Conservation (phyloP, 2,113 vertebrate species). For the Rhinolophus sinicus region DNA sequence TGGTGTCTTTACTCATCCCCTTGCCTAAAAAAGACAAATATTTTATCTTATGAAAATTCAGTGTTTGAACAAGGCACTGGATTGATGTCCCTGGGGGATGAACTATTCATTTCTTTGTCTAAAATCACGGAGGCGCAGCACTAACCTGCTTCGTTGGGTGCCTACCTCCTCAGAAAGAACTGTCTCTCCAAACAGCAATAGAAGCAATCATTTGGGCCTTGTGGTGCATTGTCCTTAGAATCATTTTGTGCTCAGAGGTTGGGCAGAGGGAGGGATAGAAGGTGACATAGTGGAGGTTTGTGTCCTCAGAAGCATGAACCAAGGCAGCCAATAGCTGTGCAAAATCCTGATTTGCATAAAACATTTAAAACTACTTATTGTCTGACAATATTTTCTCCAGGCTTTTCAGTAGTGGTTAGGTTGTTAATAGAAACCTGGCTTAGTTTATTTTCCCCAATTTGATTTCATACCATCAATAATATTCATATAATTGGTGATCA, state of each 20-base stretch:
- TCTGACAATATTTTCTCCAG: neutral
- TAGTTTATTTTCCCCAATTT: slow-evolving; percentile 39
- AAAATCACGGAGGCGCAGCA: neutral
- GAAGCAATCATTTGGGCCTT: neutral
- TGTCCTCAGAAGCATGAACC: neutral
- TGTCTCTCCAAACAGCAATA: neutral
- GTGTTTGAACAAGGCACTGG: neutral
- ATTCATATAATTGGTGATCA: slow-evolving; percentile 18
- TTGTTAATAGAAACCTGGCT: slow-evolving; percentile 31
- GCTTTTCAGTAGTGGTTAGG: neutral
- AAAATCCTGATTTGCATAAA: slow-evolving; percentile 40
- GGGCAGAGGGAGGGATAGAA: neutral
- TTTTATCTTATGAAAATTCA: slow-evolving; percentile 64
- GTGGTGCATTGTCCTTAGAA: neutral
- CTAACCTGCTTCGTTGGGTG: neutral
- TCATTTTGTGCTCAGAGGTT: neutral
- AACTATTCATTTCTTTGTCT: slow-evolving; percentile 36
- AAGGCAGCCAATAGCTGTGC: neutral
- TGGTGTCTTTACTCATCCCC: slow-evolving; percentile 65
- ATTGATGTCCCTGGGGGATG: neutral
- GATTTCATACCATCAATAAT: neutral
- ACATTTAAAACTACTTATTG: neutral
- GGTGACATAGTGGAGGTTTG: neutral
- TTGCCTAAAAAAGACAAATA: slow-evolving; percentile 68
- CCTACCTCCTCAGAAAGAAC: slow-evolving; percentile 7